Base-by-base conservation (phyloP, 1,140 invertebrate genomes). In the Caenorhabditis latens region DNA sequence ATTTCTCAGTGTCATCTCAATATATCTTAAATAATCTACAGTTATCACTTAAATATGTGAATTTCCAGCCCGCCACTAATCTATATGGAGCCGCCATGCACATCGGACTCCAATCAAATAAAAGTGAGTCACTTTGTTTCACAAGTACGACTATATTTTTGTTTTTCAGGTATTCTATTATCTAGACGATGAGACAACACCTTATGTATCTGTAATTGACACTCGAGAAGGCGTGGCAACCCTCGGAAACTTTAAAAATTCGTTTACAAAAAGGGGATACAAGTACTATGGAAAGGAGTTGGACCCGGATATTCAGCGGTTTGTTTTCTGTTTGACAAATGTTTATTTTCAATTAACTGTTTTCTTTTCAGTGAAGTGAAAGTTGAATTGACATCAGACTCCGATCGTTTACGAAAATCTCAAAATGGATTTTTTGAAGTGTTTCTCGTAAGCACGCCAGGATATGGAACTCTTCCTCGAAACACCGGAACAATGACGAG, bases 291-390 rank as follows among this genome's bases (percentile, higher is more conserved):
- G 63, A 32, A 89, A 88, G 57, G 67, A 84, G 40, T 40, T 89
- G 0, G 88, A 89, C 40, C 65, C 82, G 43, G 88, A 89, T 55
- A 89, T 89, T 53, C 57, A 65, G 21, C 21, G 63, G 87, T 85
- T 6, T 13, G 55, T 65, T 84, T 42, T 32, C 11, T 4, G 16
- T 83, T 14, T 40, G 6, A 14, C 9, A 84, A 24, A n/a, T 83
- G 19, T 21, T 58, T 53, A 53, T 71, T 24, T 67, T 43, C 57
- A 42, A 6, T 53, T 11, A 21, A 21, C 57, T 40, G 5, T 43
- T 21, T 32, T 55, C 19, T 24, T 86, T 91, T 83, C 55, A 91
- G 90, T 9, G 90, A 91, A 46, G 90, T 91, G 19, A 91, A 91
- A 79, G 84, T 89, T 2, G 90, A 89, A 55, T 57, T 91, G 63